These are phyloP conservation scores for Harpalus rufipes DNA, from an alignment of 2,888 invertebrate genomes.

Conservation along the genomic window DNA sequence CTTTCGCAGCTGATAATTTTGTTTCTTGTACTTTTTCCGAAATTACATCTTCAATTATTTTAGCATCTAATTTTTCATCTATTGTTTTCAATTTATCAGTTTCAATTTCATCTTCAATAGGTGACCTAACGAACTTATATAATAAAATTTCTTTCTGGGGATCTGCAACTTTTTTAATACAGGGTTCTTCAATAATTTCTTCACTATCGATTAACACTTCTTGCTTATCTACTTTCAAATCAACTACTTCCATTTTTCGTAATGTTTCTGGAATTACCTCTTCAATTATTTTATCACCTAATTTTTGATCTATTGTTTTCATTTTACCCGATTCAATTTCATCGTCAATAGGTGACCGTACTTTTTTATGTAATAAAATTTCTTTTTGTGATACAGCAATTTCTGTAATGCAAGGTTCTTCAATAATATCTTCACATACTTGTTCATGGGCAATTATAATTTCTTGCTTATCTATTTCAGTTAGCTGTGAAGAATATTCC, in stretches of 20 bases:
- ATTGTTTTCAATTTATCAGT: not conserved
- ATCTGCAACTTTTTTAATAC: not conserved
- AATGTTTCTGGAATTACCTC: not conserved
- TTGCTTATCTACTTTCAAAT: too few relatives aligned
- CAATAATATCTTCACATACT: not conserved
- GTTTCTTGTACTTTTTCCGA: too few relatives aligned
- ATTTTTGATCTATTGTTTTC: not conserved
- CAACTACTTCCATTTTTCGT: not conserved
- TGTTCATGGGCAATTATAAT: not conserved
- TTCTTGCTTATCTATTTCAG: conserved; percentile 32
- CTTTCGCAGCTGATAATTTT: not conserved
- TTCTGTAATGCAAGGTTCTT: conserved; percentile 21
- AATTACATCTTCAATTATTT: not conserved
- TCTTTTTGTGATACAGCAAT: not conserved
- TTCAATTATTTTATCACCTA: not conserved
- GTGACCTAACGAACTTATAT: not conserved
- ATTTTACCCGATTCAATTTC: not conserved
- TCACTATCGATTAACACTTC: not conserved
- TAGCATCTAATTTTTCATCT: not conserved
- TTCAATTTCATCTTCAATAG: conserved; percentile 5
- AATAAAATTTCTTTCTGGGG: conserved; percentile 2
- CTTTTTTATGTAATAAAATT: conserved; percentile 31
- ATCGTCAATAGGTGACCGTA: not conserved
- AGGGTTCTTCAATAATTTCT: conserved; percentile 3
- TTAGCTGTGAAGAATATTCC: conserved; percentile 18